These are phyloP conservation scores for Stenolophus ochropezus DNA, from an alignment of 2,888 invertebrate species.

Conservation along the genomic window DNA sequence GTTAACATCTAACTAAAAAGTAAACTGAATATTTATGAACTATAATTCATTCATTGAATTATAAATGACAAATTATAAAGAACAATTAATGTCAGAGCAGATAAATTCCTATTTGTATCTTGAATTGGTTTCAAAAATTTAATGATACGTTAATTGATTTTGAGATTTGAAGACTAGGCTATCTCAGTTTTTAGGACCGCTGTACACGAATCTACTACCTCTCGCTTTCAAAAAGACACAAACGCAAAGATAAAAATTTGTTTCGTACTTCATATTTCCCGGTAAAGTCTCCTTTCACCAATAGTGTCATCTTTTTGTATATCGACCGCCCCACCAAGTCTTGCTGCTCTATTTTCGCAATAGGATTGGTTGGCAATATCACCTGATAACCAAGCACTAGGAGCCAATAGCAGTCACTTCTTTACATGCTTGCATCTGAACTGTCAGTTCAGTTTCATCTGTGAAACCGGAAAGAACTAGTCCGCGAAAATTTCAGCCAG, in stretches of 20 bases:
- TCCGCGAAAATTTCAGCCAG: neutral
- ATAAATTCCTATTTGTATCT: no score
- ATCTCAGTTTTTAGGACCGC: no score
- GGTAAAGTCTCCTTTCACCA: neutral
- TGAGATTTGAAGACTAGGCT: no score
- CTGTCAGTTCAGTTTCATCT: slow-evolving; percentile 51
- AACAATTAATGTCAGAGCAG: no score
- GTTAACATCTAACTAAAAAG: no score
- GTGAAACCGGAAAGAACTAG: neutral
- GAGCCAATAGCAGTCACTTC: slow-evolving; percentile 46
- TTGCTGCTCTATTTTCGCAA: slow-evolving; percentile 12
- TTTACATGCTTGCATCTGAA: neutral
- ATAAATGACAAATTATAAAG: no score
- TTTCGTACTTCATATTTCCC: slow-evolving; percentile 15
- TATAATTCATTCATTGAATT: no score
- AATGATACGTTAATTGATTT: no score
- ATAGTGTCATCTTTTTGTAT: slow-evolving; percentile 34
- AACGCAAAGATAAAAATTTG: neutral
- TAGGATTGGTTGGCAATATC: slow-evolving; percentile 50
- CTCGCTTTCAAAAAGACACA: no score
- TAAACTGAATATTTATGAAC: no score
- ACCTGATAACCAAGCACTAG: slow-evolving; percentile 47
- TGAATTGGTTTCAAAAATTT: no score
- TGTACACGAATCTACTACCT: no score
- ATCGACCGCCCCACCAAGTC: slow-evolving; percentile 37